phyloP scores from a whole-genome alignment of 92 coral and sea anemone genomes.

The Actinostola sp. region DNA sequence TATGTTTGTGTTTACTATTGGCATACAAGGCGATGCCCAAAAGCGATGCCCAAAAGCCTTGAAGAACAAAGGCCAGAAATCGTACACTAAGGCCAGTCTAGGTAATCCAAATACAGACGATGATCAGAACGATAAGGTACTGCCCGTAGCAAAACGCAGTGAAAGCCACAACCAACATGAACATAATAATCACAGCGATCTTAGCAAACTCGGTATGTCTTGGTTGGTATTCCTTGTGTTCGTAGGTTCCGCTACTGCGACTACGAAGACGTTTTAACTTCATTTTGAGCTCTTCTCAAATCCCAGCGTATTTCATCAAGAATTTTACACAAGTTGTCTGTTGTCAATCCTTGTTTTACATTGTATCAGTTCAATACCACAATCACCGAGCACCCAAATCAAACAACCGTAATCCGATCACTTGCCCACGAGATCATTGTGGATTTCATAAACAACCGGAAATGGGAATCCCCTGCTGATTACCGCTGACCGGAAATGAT shows the following conservation, averaged over 20 bases:
- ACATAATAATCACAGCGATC: constrained; percentile 70
- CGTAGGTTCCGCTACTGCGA: constrained; percentile 37
- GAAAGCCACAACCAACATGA: constrained; percentile 70
- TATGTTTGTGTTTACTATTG: too few species aligned
- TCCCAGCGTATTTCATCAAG: not conserved
- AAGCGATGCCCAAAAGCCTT: too few species aligned
- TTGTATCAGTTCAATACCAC: constrained; percentile 5
- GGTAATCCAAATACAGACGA: constrained; percentile 79
- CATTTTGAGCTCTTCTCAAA: not conserved
- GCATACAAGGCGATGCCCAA: too few species aligned
- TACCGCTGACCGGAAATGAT: constrained; percentile 31
- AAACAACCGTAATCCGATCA: constrained; percentile 7
- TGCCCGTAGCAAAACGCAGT: constrained; percentile 74
- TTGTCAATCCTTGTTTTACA: not conserved
- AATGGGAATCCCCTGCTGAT: constrained; percentile 39
- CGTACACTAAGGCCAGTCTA: constrained; percentile 17
- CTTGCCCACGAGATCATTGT: not conserved
- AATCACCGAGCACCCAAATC: constrained; percentile 24
- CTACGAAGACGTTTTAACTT: constrained; percentile 60
- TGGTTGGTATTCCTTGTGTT: constrained; percentile 29
- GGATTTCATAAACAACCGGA: not conserved
- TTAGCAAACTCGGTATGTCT: constrained; percentile 58
- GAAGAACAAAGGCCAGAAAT: too few species aligned
- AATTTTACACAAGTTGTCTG: not conserved
- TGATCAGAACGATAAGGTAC: constrained; percentile 76